Base-by-base conservation (phyloP, 2,888 invertebrate genomes). In the Athalia rosae region DNA sequence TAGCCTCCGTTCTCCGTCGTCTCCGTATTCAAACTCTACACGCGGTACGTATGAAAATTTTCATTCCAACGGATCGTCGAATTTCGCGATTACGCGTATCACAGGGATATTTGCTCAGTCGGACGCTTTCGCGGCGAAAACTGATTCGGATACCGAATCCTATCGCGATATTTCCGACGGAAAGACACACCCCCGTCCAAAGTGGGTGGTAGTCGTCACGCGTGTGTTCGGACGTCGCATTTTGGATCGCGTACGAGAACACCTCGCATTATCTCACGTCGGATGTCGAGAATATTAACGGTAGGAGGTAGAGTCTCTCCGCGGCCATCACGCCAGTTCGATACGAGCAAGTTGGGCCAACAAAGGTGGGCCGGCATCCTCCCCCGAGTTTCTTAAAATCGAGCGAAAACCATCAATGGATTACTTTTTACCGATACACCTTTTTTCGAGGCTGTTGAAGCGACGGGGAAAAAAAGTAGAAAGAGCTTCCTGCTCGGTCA, bases 371-470 rank as follows among this genome's bases (percentile, higher is more conserved):
- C 45, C 71, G 15, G 71, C 56, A 13, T 50, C 56, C 58, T 71
- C 45, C 71, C 8, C 58, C 58, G n/a, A 9, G 58, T 56, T 58
- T 45, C 58, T 13, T 58, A 8, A 71, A 71, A 71, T 71, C 43
- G 45, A 50, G 71, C 71, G 58, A 71, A 58, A 71, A 58, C 71
- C 45, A 11, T 50, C 56, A 45, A 58, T 58, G 71, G 71, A 71
- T 67, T 28, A 47, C 50, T 41, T 50, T 71, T 28, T 41, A 4
- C 41, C 69, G 56, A 41, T 71, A 45, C 56, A 53, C 69, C 43
- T 13, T 71, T 28, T 28, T 28, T 28, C 28, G 28, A 28, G 58
- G 43, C 58, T 45, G 58, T 58, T 56, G 45, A 56, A 58, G 7
- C 3, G 6, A 41, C 53, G 9, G 6, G 6, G 67, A 11, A 11